Base-by-base conservation (phyloP, 1,140 invertebrate species). In the Frieseomelitta varia region DNA sequence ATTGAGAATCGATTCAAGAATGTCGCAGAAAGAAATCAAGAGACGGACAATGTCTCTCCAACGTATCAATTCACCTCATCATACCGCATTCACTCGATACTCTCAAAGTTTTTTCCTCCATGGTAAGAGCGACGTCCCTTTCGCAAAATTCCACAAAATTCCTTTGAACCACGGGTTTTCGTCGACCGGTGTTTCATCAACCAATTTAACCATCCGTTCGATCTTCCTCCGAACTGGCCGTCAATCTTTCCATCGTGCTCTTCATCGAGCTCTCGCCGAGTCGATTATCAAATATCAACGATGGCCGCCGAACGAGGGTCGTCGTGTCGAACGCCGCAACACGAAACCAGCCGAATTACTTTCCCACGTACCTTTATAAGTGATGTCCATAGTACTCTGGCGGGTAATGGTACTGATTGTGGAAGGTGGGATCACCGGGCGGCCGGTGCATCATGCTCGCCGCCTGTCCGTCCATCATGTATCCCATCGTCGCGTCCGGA, bases 401-500 rank as follows among this genome's bases (percentile, higher is more conserved):
- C 88, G 97, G 97, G 95, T 98, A 98, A 94, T 98, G 97, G 96
- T 98, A 98, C 94, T 98, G 97, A 95, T 98, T 97, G 96, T 98
- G 97, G 96, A 98, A 98, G 95, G 97, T 96, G 77, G 97, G 97
- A 95, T 98, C 97, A 92, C 97, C 97, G 89, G 98, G 98, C 92
- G 98, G 97, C 95, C 98, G 97, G 95, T 98, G 98, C 97, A 99
- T 98, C 98, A 98, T 98, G 87, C 93, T 93, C 93, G 97, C 97
- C 92, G 96, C 96, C 95, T 98, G 98, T 91, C 98, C 98, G 95
- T 99, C 98, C 98, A 99, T 98, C 98, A 98, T 98, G 96, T 99
- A 99, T 91, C 98, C 97, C 97, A 99, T 98, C 92, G 97, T 96
- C 91, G 97, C 97, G 93, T 99, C 98, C 87, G 98, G 98, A 96